Conservation (phyloP, 2,113 vertebrate genomes). For the Bujurquina vittata region DNA sequence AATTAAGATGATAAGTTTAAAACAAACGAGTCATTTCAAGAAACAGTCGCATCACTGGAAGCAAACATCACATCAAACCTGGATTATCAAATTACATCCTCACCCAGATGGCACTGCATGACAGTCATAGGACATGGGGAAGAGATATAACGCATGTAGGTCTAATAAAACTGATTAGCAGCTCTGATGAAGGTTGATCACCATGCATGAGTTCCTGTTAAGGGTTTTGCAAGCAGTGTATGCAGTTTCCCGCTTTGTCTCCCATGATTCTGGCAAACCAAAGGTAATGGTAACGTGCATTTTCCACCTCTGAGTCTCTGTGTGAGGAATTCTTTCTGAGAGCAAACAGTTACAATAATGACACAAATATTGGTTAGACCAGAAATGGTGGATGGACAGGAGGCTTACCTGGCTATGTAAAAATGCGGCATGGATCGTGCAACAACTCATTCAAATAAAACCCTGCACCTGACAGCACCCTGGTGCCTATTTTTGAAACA, state of each 20-base stretch:
- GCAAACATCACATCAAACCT: not conserved
- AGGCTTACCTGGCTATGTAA: not conserved
- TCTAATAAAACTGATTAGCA: conserved; percentile 32
- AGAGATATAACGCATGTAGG: not conserved
- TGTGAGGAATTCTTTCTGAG: not conserved
- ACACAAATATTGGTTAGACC: conserved; percentile 23
- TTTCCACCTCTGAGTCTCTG: not conserved
- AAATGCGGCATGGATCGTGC: not conserved
- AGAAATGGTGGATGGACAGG: not conserved
- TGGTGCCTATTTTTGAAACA: not conserved
- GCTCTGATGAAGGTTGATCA: not conserved
- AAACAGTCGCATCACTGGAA: conserved; percentile 9
- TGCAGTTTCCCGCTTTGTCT: not conserved
- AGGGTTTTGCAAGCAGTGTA: not conserved
- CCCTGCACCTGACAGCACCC: too few relatives aligned
- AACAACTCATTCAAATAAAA: not conserved
- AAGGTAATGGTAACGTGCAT: not conserved
- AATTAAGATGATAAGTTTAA: not conserved
- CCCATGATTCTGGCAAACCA: not conserved
- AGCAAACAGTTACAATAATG: not conserved
- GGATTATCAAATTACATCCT: conserved; percentile 28
- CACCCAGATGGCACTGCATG: not conserved
- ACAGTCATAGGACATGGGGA: not conserved
- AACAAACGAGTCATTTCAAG: conserved; percentile 28
- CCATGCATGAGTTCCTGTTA: not conserved